Percentiles rank a stretch among this genome's conserved stretches.
phyloP scores from a whole-genome alignment of 2,797 vertebrate species.

The Macroramphosus scolopax region DNA sequence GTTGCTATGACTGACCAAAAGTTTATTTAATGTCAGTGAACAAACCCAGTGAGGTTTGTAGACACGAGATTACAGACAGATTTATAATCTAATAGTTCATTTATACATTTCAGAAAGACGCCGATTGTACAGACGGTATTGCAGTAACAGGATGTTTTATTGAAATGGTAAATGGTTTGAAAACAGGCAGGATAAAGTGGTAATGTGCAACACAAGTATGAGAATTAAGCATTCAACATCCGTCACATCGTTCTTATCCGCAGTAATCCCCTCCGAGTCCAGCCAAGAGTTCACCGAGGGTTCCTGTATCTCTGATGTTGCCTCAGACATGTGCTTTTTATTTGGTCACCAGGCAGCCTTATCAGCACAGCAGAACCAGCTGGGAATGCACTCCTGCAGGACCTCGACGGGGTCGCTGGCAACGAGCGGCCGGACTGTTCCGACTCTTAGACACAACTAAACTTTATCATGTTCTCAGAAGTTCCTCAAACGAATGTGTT shows the following conservation, averaged over 20 bases:
- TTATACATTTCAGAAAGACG: background rate
- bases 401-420: slow-evolving; percentile 33
- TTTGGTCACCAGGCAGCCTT: slow-evolving; percentile 66
- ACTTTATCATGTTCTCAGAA: slow-evolving; percentile 10
- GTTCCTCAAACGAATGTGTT: too few species aligned
- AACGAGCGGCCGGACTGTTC: slow-evolving; percentile 7
- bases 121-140: background rate
- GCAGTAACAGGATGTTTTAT: background rate
- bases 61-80: too few species aligned
- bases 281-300: slow-evolving; percentile 68
- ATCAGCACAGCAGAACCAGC: slow-evolving; percentile 62
- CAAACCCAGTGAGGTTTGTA: too few species aligned
- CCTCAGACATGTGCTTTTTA: slow-evolving; percentile 72
- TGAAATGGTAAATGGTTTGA: background rate
- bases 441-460: slow-evolving; percentile 19
- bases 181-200: too few species aligned
- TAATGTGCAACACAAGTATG: too few species aligned
- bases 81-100: background rate
- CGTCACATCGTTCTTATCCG: slow-evolving; percentile 51
- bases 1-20: too few species aligned
- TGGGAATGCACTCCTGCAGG: slow-evolving; percentile 49
- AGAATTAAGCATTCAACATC: background rate
- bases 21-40: too few species aligned
- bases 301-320: slow-evolving; percentile 60
- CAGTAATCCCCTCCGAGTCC: slow-evolving; percentile 51